Base-by-base conservation (phyloP, 2,888 invertebrate species). In the Junonia oenone region DNA sequence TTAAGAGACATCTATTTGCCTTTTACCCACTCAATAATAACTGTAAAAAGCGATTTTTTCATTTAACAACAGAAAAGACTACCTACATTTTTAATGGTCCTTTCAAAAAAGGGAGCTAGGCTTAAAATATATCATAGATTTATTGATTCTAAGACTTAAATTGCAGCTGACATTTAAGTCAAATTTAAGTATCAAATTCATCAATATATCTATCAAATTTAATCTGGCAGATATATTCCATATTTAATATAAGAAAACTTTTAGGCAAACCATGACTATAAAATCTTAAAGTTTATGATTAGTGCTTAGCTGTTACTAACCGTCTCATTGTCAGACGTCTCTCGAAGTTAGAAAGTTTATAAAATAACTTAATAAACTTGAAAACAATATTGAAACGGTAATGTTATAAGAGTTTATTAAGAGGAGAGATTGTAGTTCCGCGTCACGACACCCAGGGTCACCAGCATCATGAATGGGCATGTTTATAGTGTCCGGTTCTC, bases 401-500 rank as follows among this genome's bases (percentile, higher is more conserved):
- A 65, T 59, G 61, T 59, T 55, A 64, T 37, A 66, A 63, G 68
- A 66, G 71, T 68, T 64, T 67, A 72, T 74, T 75, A 71, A 67
- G 64, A 67, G 65, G 68, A 78, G 81, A 78, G 83, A 85, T 79
- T 78, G 83, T 81, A 68, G 69, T 70, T 71, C 68, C 69, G 69
- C 68, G 67, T 68, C 67, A 64, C 62, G 60, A 59, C 62, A 63
- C 58, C 68, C 81, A 86, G 83, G 86, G 85, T 76, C 75, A 68
- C 59, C 66, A 62, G 72, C 74, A 72, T 75, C 71, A 77, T 74
- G 71, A 74, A 66, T 71, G 68, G 67, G 69, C 63, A 64, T 62
- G 56, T 62, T 66, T 64, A 63, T 65, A 49, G 35, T 45, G 56
- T 56, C 58, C 55, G 62, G 62, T 62, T 62, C 31, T 53, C 37